Evolutionary conservation across 2,888 invertebrate genomes (phyloP), one percentile per base, ranked within the genome.

Genomic region (Platycheirus albimanus): DNA sequence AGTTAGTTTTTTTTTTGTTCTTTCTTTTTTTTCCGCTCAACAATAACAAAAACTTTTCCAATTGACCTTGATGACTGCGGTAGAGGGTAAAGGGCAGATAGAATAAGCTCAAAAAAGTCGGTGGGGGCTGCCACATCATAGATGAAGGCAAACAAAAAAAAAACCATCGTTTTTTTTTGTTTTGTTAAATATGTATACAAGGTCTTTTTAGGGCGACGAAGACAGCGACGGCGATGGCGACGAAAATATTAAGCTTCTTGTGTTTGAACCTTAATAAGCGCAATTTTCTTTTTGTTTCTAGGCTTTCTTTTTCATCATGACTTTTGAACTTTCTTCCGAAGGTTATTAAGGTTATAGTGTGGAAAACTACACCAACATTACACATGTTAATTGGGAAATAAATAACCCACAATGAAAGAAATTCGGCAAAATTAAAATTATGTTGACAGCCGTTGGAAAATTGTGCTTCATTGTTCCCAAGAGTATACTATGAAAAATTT

Each of bases 61-160:
- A 80, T 80, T 70, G 80, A 80, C 80, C 80, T 80, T 80, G 80
- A 80, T 54, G 76, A 71, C 75, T 76, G 51, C 33, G 41, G 70
- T 15, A 11, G 11, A 33, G 3, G 17, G 1, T 51, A n/a, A 3
- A 49, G 10, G 15, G 20, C 33, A 47, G 19, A 20, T 45, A n/a
- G n/a, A 17, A 28, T 15, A 33, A 13, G 24, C 36, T 20, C 33
- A 52, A 45, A n/a, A n/a, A n/a, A 56, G 30, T 36, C 7, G 19
- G 41, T 33, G 28, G 41, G 17, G 10, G 19, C 28, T 24, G 24
- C 54, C 13, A 24, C 41, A n/a, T n/a, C n/a, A n/a, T 19, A 56
- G 24, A 56, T 36, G 15, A 17, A n/a, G 5, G 19, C 15, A 41
- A 38, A 41, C 8, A 24, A 3, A 56, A 38, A 7, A 0, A 15